Evolutionary conservation across 2,797 vertebrate species (phyloP), one percentile per base, ranked within the genome.

Genomic region (Uromys caudimaculatus): DNA sequence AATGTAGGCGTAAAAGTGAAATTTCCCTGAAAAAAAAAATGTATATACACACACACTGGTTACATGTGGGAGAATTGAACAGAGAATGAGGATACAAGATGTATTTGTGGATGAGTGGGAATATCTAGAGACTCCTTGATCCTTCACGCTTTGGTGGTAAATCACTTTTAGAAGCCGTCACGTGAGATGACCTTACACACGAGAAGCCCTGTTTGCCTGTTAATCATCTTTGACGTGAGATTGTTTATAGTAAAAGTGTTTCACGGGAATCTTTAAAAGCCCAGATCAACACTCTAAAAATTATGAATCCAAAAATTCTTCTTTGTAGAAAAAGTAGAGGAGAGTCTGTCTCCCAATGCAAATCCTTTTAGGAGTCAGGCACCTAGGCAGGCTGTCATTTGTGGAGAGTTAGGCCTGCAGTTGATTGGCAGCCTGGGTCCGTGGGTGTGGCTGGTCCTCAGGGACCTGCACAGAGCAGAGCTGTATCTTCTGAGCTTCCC

Each of bases 261-360:
- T 58, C 41, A 35, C 10, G 12, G 54, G 54, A 3, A 67, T 78
- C 38, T 67, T 75, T 52, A 69, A 21, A 81, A 78, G 73, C 44
- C 35, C 10, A 69, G 75, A 50, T 32, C 41, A 77, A 17, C 52
- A 67, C 29, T 94, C 91, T 23, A 19, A 83, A 89, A 77, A 41
- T 76, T 44, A 71, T 41, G 75, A 56, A 88, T 82, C 82, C 9
- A 82, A n/a, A 58, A 91, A 67, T 82, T 88, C 5, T n/a, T n/a
- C 52, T 87, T 81, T 77, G 67, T 62, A 58, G 64, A 50, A 87
- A 62, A 67, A 75, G 23, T 9, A 64, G 86, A 58, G 41, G 38
- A 44, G n/a, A 50, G 27, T 67, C 58, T 5, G 47, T 58, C 47
- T 87, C 38, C 50, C 83, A 87, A 2, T n/a, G 47, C 27, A 73